phyloP scores from a whole-genome alignment of 2,888 invertebrate genomes.

The Slavum lentiscoides region DNA sequence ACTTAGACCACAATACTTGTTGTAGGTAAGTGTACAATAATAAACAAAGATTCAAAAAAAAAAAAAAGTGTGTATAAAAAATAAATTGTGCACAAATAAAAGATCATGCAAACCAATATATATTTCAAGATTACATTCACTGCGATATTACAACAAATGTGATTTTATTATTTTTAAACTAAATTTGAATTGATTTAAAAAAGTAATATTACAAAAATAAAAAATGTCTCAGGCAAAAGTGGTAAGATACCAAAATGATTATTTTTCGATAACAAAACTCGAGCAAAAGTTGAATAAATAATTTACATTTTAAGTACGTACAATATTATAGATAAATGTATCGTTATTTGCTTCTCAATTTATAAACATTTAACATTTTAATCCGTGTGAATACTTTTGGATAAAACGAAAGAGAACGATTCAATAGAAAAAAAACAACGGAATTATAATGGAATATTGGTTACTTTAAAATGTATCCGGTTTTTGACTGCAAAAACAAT shows the following conservation, averaged over 20 bases:
- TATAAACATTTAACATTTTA: too few species aligned
- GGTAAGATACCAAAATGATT: neutral
- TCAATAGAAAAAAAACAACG: neutral
- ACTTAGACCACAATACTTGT: neutral
- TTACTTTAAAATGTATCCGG: too few species aligned
- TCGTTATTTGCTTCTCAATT: too few species aligned
- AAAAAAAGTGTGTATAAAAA: neutral
- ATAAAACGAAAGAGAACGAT: too few species aligned
- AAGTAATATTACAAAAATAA: slow-evolving; percentile 4
- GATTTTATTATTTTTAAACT: neutral
- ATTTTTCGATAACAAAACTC: neutral
- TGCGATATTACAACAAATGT: neutral
- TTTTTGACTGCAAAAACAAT: neutral
- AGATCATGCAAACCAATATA: slow-evolving; percentile 19
- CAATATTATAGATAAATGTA: too few species aligned
- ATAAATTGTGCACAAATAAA: slow-evolving; percentile 26
- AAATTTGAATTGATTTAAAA: slow-evolving; percentile 15
- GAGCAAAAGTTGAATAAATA: neutral
- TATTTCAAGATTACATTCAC: neutral
- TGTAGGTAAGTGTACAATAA: neutral
- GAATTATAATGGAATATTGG: neutral
- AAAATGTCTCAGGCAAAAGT: slow-evolving; percentile 29
- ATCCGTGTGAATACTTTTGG: too few species aligned
- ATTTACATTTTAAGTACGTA: too few species aligned
- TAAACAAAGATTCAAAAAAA: neutral